Conservation (phyloP, 2,113 vertebrate species). For the Ascaphus truei region DNA sequence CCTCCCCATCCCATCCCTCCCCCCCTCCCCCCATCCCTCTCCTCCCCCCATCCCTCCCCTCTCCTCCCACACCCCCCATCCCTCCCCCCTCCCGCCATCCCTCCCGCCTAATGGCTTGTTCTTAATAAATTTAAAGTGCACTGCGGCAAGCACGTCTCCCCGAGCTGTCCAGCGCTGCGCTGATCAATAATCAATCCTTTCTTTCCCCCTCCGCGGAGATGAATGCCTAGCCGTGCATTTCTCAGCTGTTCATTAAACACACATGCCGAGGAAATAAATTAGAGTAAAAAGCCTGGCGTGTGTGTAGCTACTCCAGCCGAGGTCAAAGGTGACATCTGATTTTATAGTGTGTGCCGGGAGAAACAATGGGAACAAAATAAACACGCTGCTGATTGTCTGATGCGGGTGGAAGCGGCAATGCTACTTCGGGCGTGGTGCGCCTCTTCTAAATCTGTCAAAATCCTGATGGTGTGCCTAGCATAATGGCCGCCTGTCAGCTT, state of each 20-base stretch:
- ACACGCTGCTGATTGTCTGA: not conserved
- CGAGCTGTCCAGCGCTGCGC: not conserved
- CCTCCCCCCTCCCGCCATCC: not conserved
- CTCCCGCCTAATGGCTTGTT: slow-evolving; percentile 25
- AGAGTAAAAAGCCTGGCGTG: slow-evolving; percentile 1
- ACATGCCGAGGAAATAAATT: slow-evolving; percentile 26
- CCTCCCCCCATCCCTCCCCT: slow-evolving; percentile 12
- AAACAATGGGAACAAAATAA: not conserved
- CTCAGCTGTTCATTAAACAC: slow-evolving; percentile 29
- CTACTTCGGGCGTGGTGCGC: too few species aligned
- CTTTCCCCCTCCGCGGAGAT: not conserved
- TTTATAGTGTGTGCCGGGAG: not conserved
- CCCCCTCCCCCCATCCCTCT: not conserved
- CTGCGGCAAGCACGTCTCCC: slow-evolving; percentile 3
- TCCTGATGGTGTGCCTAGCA: too few species aligned
- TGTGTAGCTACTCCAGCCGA: slow-evolving; percentile 1
- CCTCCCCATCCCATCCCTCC: not conserved
- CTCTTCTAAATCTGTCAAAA: too few species aligned
- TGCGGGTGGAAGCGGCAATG: too few species aligned
- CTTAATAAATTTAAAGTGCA: slow-evolving; percentile 29
- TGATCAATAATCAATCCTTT: slow-evolving; percentile 25
- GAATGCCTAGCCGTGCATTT: slow-evolving; percentile 27
- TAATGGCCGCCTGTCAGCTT: too few species aligned
- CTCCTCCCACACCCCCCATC: not conserved
- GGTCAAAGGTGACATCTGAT: slow-evolving; percentile 22